Conservation (phyloP, 2,113 vertebrate species). For the Sisor rabdophorus region DNA sequence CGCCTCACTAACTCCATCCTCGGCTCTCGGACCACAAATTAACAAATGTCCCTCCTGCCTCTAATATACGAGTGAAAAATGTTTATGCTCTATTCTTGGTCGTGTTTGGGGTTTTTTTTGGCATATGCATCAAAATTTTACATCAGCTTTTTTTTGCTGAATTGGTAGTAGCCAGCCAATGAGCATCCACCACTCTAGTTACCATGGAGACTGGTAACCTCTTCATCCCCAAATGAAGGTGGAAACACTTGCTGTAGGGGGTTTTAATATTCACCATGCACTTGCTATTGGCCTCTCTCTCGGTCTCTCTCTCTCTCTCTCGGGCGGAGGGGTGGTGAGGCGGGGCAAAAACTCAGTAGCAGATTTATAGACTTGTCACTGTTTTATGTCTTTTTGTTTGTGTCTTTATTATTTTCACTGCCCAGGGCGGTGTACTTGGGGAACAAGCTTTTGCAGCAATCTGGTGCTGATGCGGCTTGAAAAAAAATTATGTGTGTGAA, state of each 20-base stretch:
- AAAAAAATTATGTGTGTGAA: constrained; percentile 43
- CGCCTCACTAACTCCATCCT: constrained; percentile 35
- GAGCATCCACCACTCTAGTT: constrained; percentile 78
- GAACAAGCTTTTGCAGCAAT: constrained; percentile 62
- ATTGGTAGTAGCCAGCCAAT: constrained; percentile 75
- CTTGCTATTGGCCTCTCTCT: constrained; percentile 56
- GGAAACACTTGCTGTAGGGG: constrained; percentile 71
- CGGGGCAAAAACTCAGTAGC: constrained; percentile 44
- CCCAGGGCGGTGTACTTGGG: constrained; percentile 60
- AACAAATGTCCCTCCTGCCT: constrained; percentile 6
- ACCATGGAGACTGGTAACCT: constrained; percentile 78
- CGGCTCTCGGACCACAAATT: neutral
- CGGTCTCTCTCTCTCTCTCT: constrained; percentile 59
- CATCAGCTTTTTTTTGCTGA: constrained; percentile 64
- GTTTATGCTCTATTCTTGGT: neutral
- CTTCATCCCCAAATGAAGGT: constrained; percentile 72
- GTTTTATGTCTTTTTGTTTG: constrained; percentile 60
- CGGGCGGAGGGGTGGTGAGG: constrained; percentile 54
- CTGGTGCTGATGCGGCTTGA: constrained; percentile 60
- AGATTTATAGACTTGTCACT: constrained; percentile 73
- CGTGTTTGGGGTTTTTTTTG: constrained; percentile 8
- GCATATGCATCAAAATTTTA: constrained; percentile 31
- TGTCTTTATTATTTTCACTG: constrained; percentile 64
- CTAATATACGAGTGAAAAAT: constrained; percentile 13
- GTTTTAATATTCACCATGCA: constrained; percentile 72